Evolutionary conservation across 2,113 vertebrate species (phyloP).

Genomic region (Pluvianellus socialis): DNA sequence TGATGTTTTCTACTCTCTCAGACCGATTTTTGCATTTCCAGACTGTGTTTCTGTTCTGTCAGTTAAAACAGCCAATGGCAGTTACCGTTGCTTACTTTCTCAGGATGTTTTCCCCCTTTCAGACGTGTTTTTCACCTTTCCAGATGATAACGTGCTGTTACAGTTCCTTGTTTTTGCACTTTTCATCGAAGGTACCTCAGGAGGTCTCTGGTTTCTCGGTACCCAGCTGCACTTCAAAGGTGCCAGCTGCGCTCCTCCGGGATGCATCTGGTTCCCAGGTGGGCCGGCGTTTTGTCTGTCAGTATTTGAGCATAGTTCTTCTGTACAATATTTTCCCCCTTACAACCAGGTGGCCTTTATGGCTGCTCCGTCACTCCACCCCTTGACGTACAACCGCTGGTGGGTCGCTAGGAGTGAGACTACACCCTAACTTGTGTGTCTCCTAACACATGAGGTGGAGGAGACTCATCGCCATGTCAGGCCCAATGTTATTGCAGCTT

Average conservation of each 20-base stretch:
- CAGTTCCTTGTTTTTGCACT: not conserved
- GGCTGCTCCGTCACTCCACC: not conserved
- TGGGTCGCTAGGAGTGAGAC: not conserved
- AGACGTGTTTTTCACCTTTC: not conserved
- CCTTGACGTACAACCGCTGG: not conserved
- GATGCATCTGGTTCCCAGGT: not conserved
- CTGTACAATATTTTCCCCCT: not conserved
- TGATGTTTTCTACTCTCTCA: not conserved
- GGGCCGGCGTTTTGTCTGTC: not conserved
- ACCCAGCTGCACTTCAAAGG: not conserved
- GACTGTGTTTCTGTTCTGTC: not conserved
- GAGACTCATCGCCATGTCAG: not conserved
- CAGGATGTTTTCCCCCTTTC: not conserved
- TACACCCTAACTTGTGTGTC: not conserved
- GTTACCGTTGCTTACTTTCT: not conserved
- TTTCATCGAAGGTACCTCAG: fast-evolving
- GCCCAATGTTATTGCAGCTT: not conserved
- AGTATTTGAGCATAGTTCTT: not conserved
- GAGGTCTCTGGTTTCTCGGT: not conserved
- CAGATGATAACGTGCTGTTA: not conserved
- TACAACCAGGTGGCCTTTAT: not conserved
- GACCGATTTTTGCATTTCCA: not conserved
- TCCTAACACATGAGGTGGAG: not conserved
- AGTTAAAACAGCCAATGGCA: not conserved
- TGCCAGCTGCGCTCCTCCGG: not conserved